Conservation (phyloP, 2,113 vertebrate genomes). For the Aramus guarauna region DNA sequence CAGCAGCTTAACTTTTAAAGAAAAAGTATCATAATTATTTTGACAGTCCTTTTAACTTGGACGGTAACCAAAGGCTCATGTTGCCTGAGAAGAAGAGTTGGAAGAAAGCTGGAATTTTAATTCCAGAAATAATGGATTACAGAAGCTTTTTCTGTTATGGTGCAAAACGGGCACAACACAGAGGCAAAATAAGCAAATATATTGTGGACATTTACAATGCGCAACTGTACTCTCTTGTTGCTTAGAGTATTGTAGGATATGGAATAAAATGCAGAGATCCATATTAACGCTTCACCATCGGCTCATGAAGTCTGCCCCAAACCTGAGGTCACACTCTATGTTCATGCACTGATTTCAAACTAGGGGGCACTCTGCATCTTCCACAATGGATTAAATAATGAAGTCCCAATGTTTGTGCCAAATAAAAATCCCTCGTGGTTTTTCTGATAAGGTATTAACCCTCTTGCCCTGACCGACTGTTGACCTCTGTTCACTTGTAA, state of each 20-base stretch:
- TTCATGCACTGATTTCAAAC: background rate
- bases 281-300: background rate
- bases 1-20: constrained; percentile 16
- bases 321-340: background rate
- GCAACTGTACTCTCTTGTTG: background rate
- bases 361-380: constrained; percentile 25
- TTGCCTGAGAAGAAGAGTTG: background rate
- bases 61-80: background rate
- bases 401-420: background rate
- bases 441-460: constrained; percentile 24
- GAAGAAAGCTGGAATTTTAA: background rate
- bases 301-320: background rate
- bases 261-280: background rate
- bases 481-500: constrained; percentile 2
- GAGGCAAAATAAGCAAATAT: background rate
- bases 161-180: background rate
- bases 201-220: background rate
- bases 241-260: background rate
- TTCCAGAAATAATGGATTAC: background rate
- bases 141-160: background rate
- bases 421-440: background rate
- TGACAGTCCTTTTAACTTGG: background rate
- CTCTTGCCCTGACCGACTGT: background rate
- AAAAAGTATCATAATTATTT: background rate
- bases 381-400: background rate